Base-by-base conservation (phyloP, 2,113 vertebrate genomes). In the Phoenicopterus ruber region DNA sequence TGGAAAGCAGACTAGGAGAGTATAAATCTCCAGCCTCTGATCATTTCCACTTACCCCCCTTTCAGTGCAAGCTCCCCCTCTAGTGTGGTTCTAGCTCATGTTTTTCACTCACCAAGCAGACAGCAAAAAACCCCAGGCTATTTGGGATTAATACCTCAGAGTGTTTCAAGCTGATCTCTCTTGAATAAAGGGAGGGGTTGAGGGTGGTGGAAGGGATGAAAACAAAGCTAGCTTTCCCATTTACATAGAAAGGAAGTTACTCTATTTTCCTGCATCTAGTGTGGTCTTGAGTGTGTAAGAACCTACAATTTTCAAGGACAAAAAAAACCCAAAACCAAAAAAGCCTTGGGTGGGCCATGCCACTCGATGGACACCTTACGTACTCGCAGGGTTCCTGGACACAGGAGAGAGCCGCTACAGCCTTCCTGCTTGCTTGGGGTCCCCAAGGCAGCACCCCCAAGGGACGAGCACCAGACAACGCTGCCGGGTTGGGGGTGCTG, bases 401-500 rank as follows among this genome's bases (percentile, higher is more conserved):
- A 34, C 17, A 46, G 34, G 24, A 44, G 20, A 34, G 76, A 9
- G 19, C 22, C 70, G 40, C 80, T 36, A 21, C 22, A 71, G 80
- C 69, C 57, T n/a, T 49, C 18, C 34, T n/a, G 50, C 58, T 69
- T 42, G 28, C 74, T 29, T 13, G 8, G 49, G n/a, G 34, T 34
- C 49, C 46, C 38, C 38, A 21, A 18, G 18, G 55, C 73, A 69
- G 66, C 54, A 50, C 42, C 16, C 47, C 29, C 34, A 17, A 20
- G 21, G 73, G 34, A 47, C 0, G 2, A 44, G 46, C 54, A 31
- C 11, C 36, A 76, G 49, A 26, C 61, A 65, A 12, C 3, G 0
- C 0, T 76, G 80, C 31, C 0, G 0, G 38, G 36, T 1, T 11
- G 19, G 6, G 86, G 32, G 46, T 62, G 52, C 76, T 50, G 52